Conservation (phyloP, 2,113 vertebrate genomes). For the Egretta garzetta region DNA sequence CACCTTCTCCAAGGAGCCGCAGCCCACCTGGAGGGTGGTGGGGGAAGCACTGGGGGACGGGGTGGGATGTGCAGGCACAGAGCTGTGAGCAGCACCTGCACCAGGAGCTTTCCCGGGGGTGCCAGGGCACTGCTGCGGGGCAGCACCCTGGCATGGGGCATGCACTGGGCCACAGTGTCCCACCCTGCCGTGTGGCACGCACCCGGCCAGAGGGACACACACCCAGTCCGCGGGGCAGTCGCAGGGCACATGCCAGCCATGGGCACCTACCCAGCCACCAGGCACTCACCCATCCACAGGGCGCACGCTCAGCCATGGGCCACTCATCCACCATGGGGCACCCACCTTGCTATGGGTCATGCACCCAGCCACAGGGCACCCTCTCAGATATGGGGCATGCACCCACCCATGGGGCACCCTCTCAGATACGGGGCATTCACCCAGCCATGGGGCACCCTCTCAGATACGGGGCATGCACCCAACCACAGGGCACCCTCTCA, state of each 20-base stretch:
- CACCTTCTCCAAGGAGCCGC: not conserved
- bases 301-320: not conserved
- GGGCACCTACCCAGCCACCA: not conserved
- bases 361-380: not conserved
- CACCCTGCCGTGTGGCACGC: not conserved
- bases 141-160: not conserved
- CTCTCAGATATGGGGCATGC: too few species aligned
- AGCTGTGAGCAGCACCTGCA: not conserved
- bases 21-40: accelerated
- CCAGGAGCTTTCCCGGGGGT: accelerated
- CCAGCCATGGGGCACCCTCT: too few species aligned
- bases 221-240: not conserved
- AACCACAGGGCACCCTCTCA: not conserved
- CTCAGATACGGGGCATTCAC: too few species aligned
- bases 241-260: not conserved
- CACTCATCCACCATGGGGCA: not conserved
- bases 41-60: too few species aligned
- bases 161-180: not conserved
- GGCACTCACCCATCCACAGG: not conserved
- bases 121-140: not conserved
- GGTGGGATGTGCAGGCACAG: not conserved
- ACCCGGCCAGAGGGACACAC: accelerated
- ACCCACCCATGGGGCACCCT: too few species aligned
- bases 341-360: not conserved
- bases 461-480: too few species aligned